A percentile compares a stretch with the other conserved stretches of the same genome.
These are phyloP conservation scores for Ammospiza nelsoni DNA, from an alignment of 2,113 vertebrate genomes.

Conservation along the genomic window DNA sequence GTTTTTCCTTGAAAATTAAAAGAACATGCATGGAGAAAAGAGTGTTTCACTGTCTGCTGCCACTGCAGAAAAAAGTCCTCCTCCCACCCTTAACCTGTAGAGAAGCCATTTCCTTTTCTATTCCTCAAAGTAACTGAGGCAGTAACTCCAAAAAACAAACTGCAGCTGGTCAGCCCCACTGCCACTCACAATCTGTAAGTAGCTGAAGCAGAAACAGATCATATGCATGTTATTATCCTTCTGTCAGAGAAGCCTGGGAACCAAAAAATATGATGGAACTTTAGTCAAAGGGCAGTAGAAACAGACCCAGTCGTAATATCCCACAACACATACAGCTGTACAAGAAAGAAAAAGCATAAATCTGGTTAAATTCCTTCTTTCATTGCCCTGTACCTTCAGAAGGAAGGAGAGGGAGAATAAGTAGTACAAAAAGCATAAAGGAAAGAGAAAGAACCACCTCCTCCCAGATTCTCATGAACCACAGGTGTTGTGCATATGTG, in stretches of 20 bases:
- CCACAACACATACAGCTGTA: not conserved
- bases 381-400: not conserved
- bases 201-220: constrained; percentile 12
- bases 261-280: not conserved
- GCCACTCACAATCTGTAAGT: not conserved
- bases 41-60: not conserved
- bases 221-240: not conserved
- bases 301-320: not conserved
- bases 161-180: not conserved
- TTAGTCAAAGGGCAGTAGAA: not conserved
- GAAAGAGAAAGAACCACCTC: not conserved
- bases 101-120: not conserved
- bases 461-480: not conserved
- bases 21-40: not conserved
- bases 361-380: constrained; percentile 33
- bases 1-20: not conserved
- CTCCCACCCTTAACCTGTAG: not conserved
- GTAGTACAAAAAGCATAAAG: not conserved
- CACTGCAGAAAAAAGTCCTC: not conserved
- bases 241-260: constrained; percentile 8
- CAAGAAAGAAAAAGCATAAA: constrained; percentile 27
- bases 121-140: not conserved
- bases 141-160: not conserved
- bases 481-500: constrained; percentile 28
- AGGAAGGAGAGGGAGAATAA: not conserved